phyloP scores from a whole-genome alignment of 2,888 invertebrate species.

The Axea sp. region DNA sequence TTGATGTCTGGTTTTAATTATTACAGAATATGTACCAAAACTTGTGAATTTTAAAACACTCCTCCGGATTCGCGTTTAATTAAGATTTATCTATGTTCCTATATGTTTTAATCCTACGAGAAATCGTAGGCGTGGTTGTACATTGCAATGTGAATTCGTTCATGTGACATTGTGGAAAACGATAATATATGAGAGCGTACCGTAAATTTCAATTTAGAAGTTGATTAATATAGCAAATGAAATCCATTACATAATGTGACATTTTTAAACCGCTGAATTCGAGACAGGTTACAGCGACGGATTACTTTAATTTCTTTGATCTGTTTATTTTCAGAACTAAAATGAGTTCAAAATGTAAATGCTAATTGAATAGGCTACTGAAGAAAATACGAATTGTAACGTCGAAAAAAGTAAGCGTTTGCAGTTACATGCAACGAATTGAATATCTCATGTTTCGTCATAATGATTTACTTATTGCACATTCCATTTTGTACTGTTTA shows the following conservation, averaged over 20 bases:
- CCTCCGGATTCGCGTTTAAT: slow-evolving; percentile 23
- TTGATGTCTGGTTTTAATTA: too few species aligned
- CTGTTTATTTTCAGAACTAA: too few species aligned
- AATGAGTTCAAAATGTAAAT: too few species aligned
- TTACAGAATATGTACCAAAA: not conserved
- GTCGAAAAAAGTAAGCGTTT: too few species aligned
- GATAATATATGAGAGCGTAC: slow-evolving; percentile 36
- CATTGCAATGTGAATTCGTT: slow-evolving; percentile 45
- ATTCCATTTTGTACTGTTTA: too few species aligned
- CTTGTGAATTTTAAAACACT: slow-evolving; percentile 24
- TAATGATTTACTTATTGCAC: too few species aligned
- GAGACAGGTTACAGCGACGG: too few species aligned
- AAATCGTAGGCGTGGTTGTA: slow-evolving; percentile 54
- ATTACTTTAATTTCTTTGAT: too few species aligned
- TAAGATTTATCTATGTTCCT: slow-evolving; percentile 45
- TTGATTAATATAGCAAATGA: slow-evolving; percentile 46
- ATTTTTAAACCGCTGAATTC: slow-evolving; percentile 14
- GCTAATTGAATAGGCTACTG: too few species aligned
- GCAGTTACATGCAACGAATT: too few species aligned
- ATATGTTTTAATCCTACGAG: slow-evolving; percentile 51
- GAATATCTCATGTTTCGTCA: too few species aligned
- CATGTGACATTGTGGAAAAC: slow-evolving; percentile 36
- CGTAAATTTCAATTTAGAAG: slow-evolving; percentile 53
- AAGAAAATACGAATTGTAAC: too few species aligned
- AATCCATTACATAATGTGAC: slow-evolving; percentile 25